These are phyloP conservation scores for Raja brachyura DNA, from an alignment of 2,113 vertebrate genomes.

Conservation along the genomic window DNA sequence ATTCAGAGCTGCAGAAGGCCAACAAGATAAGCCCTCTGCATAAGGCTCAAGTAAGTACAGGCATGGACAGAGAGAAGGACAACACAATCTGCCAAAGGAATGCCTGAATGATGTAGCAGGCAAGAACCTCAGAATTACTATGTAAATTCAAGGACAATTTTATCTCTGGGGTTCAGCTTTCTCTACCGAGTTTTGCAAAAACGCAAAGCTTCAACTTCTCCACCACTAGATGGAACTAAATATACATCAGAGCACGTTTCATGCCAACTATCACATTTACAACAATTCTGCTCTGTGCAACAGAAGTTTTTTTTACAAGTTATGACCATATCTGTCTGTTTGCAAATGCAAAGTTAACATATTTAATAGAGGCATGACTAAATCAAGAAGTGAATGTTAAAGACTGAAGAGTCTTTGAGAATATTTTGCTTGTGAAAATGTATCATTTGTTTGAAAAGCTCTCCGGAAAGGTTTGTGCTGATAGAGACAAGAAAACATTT, in stretches of 20 bases:
- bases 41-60: too few species aligned
- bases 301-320: neutral
- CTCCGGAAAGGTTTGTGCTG: neutral
- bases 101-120: neutral
- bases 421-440: neutral
- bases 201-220: neutral
- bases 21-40: too few species aligned
- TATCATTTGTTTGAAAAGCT: neutral
- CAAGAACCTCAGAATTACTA: neutral
- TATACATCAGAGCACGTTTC: neutral
- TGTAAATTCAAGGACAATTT: neutral
- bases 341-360: neutral
- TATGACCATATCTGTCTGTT: too few species aligned
- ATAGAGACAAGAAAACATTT: neutral
- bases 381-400: neutral
- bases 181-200: neutral
- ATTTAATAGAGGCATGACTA: neutral
- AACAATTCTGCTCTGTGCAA: neutral
- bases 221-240: conserved; percentile 29
- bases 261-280: neutral
- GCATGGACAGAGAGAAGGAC: too few species aligned
- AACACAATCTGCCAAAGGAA: neutral
- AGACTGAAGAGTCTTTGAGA: neutral
- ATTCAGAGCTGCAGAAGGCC: too few species aligned
- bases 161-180: neutral